A percentile compares a stretch with the other conserved stretches of the same genome.
Conservation (phyloP, 2,113 vertebrate species). For the Cyprinodon brontotheroides region DNA sequence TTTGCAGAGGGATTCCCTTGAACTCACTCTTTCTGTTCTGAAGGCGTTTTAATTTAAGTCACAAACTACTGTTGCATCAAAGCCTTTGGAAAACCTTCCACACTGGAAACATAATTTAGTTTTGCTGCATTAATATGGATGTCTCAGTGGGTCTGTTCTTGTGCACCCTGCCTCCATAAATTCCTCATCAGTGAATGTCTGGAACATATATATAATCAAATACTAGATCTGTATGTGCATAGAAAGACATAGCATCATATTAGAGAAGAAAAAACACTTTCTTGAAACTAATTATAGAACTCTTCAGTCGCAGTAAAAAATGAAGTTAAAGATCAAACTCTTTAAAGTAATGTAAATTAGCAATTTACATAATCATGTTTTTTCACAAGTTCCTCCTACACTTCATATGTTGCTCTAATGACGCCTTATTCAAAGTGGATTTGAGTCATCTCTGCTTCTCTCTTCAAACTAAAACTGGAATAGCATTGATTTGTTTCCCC, state of each 20-base stretch:
- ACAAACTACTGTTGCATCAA: slow-evolving; percentile 55
- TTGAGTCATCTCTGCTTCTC: slow-evolving; percentile 34
- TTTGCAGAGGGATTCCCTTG: slow-evolving; percentile 66
- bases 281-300: neutral
- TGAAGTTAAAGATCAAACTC: neutral
- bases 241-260: slow-evolving; percentile 27
- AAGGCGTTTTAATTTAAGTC: slow-evolving; percentile 48
- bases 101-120: slow-evolving; percentile 40
- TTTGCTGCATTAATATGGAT: slow-evolving; percentile 55
- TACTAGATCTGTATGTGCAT: slow-evolving; percentile 40
- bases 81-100: slow-evolving; percentile 28
- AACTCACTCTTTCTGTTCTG: slow-evolving; percentile 24
- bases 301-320: neutral
- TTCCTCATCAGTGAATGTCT: slow-evolving; percentile 32
- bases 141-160: slow-evolving; percentile 29
- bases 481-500: neutral
- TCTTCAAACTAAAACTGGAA: neutral
- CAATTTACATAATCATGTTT: slow-evolving; percentile 24
- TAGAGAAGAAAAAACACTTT: slow-evolving; percentile 7
- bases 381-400: slow-evolving; percentile 38
- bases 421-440: slow-evolving; percentile 14
- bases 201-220: slow-evolving; percentile 1
- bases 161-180: slow-evolving; percentile 46
- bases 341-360: slow-evolving; percentile 28
- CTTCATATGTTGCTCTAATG: slow-evolving; percentile 28